Base-by-base conservation (phyloP, 2,797 vertebrate species). In the Valencia hispanica region DNA sequence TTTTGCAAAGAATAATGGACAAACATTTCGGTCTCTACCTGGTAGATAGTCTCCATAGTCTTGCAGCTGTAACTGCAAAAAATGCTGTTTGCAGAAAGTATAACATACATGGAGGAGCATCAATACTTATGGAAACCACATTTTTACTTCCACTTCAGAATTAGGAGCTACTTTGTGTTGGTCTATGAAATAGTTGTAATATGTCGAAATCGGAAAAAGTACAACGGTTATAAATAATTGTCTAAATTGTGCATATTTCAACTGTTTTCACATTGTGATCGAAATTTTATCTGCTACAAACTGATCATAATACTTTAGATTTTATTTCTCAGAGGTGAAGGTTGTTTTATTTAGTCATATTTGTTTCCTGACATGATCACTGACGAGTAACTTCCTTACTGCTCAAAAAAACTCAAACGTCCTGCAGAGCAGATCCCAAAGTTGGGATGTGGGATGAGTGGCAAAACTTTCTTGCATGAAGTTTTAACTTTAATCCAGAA, bases 401-500 rank as follows among this genome's bases (percentile, higher is more conserved):
- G 48, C 27, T 68, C 15, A 41, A 50, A 32, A 71, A 79, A 86
- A 80, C 41, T 79, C 66, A 78, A 80, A 76, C 72, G 74, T 88
- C 80, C 84, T 82, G 50, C 47, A 50, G 84, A 75, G 30, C 41
- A 45, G 66, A 45, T 78, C 79, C 79, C 75, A 79, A 88, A 85
- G 84, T 88, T 84, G 5, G 5, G 22, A 27, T 71, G 27, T 61
- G 66, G 79, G 76, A 82, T 82, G 80, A 74, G 84, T 82, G 89
- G 79, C 81, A 82, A 90, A 93, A 91, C 90, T 95, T 96, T 88
- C 76, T 77, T 89, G 90, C 87, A 88, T 92, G 86, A 94, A 94
- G 87, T 87, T 90, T 90, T 93, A 95, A 95, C 93, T 96, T 96
- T 96, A 92, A 95, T 96, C 95, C 94, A 94, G 93, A 96, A 96